These are phyloP conservation scores for Chloroceryle amazona DNA, from an alignment of 2,797 vertebrate genomes.

Conservation along the genomic window DNA sequence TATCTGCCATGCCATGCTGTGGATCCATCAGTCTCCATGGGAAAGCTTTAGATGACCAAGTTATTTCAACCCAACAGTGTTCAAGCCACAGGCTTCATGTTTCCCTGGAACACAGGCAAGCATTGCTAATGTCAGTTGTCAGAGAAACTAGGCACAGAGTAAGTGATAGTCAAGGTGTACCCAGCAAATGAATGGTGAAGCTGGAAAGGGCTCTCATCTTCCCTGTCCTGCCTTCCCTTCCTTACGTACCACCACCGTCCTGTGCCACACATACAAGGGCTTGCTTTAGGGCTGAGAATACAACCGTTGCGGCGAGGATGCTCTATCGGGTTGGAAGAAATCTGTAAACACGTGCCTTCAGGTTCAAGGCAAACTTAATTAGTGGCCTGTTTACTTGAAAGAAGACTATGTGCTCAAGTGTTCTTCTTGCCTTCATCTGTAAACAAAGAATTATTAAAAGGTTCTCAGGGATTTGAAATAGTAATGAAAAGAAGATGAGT, in stretches of 20 bases:
- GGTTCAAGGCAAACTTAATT: neutral
- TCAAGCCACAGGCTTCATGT: neutral
- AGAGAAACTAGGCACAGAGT: neutral
- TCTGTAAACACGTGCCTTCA: neutral
- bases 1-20: neutral
- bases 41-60: neutral
- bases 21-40: neutral
- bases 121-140: neutral
- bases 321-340: neutral
- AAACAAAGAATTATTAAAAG: slow-evolving; percentile 4
- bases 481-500: neutral
- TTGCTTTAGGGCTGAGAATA: neutral
- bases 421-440: neutral
- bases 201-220: neutral
- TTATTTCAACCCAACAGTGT: neutral
- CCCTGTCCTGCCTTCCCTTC: neutral
- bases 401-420: neutral
- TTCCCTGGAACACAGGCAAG: neutral
- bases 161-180: neutral
- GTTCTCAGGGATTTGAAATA: neutral
- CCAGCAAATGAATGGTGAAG: neutral
- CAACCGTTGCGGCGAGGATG: neutral
- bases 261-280: fast-evolving
- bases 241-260: fast-evolving
- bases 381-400: neutral